Percentiles rank a stretch among this genome's conserved stretches.
phyloP scores from a whole-genome alignment of 2,797 vertebrate species.

The Microctenopoma lineatum region DNA sequence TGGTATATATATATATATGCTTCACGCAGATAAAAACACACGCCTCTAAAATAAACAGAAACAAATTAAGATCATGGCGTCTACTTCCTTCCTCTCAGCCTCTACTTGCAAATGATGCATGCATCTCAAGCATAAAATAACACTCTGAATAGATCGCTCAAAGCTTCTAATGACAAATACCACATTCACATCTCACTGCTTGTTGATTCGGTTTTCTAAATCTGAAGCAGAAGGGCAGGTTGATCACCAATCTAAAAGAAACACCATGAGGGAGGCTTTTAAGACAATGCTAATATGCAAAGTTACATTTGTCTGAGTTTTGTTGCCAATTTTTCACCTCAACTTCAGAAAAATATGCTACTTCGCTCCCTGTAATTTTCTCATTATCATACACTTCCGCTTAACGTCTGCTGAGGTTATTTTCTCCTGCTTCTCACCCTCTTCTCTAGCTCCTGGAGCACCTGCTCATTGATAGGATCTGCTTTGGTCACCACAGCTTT shows the following conservation, averaged over 20 bases:
- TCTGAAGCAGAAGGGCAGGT: constrained; percentile 51
- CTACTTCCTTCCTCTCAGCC: constrained; percentile 66
- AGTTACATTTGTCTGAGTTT: constrained; percentile 26
- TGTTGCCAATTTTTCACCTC: constrained; percentile 36
- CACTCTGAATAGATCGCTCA: constrained; percentile 53
- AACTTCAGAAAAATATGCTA: constrained; percentile 35
- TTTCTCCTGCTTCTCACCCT: constrained; percentile 62
- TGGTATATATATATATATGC: background rate
- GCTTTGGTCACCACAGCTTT: constrained; percentile 85
- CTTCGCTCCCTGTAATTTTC: constrained; percentile 40
- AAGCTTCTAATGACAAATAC: constrained; percentile 54
- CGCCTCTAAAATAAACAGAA: constrained; percentile 56
- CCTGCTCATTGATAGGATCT: constrained; percentile 78
- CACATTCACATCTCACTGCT: constrained; percentile 51
- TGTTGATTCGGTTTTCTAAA: constrained; percentile 52
- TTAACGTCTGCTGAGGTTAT: constrained; percentile 34
- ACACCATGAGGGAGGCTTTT: constrained; percentile 9
- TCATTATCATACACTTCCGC: constrained; percentile 41
- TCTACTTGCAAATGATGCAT: constrained; percentile 13
- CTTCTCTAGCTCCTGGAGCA: constrained; percentile 83
- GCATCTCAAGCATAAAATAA: constrained; percentile 5
- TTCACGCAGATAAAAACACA: constrained; percentile 37
- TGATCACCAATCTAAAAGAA: constrained; percentile 35
- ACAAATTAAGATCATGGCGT: constrained; percentile 59
- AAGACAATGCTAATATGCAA: background rate